Base-by-base conservation (phyloP, 2,888 invertebrate genomes). In the Drosophila monieri region DNA sequence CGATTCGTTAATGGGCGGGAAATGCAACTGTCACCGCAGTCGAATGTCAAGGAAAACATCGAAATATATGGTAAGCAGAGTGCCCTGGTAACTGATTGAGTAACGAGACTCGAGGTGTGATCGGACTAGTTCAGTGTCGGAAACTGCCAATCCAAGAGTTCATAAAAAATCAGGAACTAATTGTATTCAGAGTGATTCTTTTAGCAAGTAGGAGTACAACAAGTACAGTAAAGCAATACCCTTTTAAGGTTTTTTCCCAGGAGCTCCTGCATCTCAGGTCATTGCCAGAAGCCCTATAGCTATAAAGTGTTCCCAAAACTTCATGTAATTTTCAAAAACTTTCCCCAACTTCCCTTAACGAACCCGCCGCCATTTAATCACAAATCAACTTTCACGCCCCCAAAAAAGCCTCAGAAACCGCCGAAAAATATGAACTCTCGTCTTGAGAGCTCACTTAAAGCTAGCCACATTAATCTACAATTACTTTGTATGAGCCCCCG, bases 401-500 rank as follows among this genome's bases (percentile, higher is more conserved):
- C 18, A 44, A 41, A 49, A 56, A 39, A 14, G 30, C 14, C 37
- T 47, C 18, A 46, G 35, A 21, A 46, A 25, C 46, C 9, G 51
- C 12, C 12, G 5, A 21, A 35, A 46, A 48, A 51, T 66, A 49
- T 66, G 69, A 80, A 59, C 69, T 66, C 61, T 68, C 76, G 77
- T 73, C 73, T 37, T 62, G 23, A 52, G 43, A 53, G 71, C 53
- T 69, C 77, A 61, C 62, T 72, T 70, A 67, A 62, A 68, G 75
- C 62, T 68, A 12, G 55, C 48, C 46, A 57, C 71, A 81, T 80
- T 72, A 77, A 83, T 61, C 66, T 43, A 58, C 76, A 77, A 80
- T 80, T 74, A 74, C 69, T 64, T 70, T 68, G 68, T 62, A 54
- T 51, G 21, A 12, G 43, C 43, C 15, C 15, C 41, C n/a, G 14